These are phyloP conservation scores for Rhagoletis zephyria DNA, from an alignment of 1,140 invertebrate species.

Conservation along the genomic window DNA sequence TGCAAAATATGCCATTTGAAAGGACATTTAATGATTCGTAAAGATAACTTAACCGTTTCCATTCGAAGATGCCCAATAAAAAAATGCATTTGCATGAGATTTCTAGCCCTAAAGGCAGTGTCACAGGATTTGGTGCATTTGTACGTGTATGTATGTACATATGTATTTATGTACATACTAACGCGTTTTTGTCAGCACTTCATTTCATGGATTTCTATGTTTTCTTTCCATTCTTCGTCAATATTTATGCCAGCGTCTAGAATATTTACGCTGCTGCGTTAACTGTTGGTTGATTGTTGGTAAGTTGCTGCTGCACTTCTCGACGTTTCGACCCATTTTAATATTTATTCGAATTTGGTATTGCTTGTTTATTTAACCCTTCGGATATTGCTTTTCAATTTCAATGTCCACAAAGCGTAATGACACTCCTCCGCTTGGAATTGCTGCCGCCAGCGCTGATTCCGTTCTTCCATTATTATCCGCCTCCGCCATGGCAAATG, in stretches of 20 bases:
- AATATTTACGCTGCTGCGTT: background rate
- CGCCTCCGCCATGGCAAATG: constrained; percentile 9
- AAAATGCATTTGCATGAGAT: too few species aligned
- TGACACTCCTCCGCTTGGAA: constrained; percentile 25
- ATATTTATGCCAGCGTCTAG: background rate
- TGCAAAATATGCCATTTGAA: background rate
- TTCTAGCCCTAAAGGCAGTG: too few species aligned
- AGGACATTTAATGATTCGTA: background rate
- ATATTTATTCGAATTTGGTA: constrained; percentile 55
- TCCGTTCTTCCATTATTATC: background rate
- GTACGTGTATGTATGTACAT: too few species aligned
- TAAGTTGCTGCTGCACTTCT: background rate
- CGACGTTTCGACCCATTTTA: constrained; percentile 28
- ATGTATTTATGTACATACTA: too few species aligned
- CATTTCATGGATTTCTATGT: background rate
- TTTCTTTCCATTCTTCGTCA: background rate
- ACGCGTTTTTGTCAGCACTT: too few species aligned
- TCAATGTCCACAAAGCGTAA: constrained; percentile 54
- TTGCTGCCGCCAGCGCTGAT: background rate
- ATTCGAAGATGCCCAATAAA: too few species aligned
- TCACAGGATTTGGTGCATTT: too few species aligned
- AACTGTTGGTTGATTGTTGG: constrained; percentile 28
- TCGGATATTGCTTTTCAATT: constrained; percentile 57
- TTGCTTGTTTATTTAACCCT: constrained; percentile 56
- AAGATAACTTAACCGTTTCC: background rate